Base-by-base conservation (phyloP, 2,888 invertebrate genomes). In the Pyrrhia umbra region DNA sequence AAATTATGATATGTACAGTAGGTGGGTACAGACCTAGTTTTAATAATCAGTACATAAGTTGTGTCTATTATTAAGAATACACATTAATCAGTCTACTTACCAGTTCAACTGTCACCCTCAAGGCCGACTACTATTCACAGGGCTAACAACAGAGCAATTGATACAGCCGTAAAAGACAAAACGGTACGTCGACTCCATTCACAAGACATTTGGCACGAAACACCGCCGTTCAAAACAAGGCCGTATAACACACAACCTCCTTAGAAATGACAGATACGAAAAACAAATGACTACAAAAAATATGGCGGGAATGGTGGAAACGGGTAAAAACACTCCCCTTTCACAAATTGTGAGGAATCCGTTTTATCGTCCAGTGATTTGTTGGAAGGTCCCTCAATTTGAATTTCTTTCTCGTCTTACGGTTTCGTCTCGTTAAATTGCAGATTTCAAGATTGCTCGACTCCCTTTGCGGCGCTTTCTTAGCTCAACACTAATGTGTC, bases 351-450 rank as follows among this genome's bases (percentile, higher is more conserved):
- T 75, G 58, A 65, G 60, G 63, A 68, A 65, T 71, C 70, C 61
- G 64, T 81, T 80, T 83, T 77, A 79, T 78, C 68, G 75, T 74
- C 70, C 56, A 65, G 78, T 73, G 79, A 82, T 83, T 83, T 81
- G 83, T 78, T 49, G 50, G 69, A 69, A 52, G 78, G 70, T 74
- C 74, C 63, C 73, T 47, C 64, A 55, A 77, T 82, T 78, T 80
- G 80, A 80, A 82, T 82, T 77, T 82, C 74, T 66, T 55, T 46
- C 27, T 42, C 62, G 58, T 55, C 64, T 50, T 63, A 46, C 68
- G 55, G 73, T 68, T 68, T 62, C 67, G 49, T 74, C 75, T 76
- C 76, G 75, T 71, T 76, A 82, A 79, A 77, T 80, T 78, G 74
- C 70, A 75, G 75, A 75, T 68, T 80, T 75, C 56, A 57, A 65